A percentile compares a stretch with the other conserved stretches of the same genome.
These are phyloP conservation scores for Lycaon pictus DNA, from an alignment of 2,113 vertebrate species.

Conservation along the genomic window DNA sequence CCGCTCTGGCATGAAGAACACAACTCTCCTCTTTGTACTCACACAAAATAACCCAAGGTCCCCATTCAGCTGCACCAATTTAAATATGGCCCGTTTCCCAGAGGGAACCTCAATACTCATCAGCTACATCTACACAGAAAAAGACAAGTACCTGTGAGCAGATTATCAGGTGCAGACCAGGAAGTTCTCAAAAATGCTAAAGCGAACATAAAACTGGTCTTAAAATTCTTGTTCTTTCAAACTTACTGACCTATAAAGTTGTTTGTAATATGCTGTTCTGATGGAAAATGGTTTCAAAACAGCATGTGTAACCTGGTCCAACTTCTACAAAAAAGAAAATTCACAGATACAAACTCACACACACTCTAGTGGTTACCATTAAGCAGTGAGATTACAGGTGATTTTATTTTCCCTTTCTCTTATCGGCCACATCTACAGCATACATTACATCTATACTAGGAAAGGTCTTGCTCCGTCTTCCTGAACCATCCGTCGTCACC, in stretches of 20 bases:
- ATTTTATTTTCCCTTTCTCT: neutral
- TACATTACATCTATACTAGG: neutral
- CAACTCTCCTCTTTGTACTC: neutral
- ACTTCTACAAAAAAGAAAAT: neutral
- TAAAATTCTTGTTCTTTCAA: neutral
- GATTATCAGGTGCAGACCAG: neutral
- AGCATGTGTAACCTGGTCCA: neutral
- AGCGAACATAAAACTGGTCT: neutral
- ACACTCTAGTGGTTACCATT: constrained; percentile 10
- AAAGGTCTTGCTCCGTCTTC: neutral
- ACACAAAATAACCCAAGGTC: constrained; percentile 7
- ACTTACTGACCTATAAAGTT: neutral
- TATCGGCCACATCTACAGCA: neutral
- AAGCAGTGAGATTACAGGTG: neutral
- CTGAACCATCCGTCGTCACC: fast-evolving
- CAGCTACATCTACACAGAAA: neutral
- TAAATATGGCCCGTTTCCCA: neutral
- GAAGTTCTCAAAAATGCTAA: neutral
- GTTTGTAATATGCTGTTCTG: fast-evolving
- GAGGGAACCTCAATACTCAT: neutral
- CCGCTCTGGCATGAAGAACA: neutral
- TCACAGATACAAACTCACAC: neutral
- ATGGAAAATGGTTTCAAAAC: neutral
- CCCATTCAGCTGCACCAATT: neutral
- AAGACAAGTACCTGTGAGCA: neutral